Evolutionary conservation across 2,797 vertebrate species (phyloP), one percentile per base, ranked within the genome.

Genomic region (Manis crassicaudata): DNA sequence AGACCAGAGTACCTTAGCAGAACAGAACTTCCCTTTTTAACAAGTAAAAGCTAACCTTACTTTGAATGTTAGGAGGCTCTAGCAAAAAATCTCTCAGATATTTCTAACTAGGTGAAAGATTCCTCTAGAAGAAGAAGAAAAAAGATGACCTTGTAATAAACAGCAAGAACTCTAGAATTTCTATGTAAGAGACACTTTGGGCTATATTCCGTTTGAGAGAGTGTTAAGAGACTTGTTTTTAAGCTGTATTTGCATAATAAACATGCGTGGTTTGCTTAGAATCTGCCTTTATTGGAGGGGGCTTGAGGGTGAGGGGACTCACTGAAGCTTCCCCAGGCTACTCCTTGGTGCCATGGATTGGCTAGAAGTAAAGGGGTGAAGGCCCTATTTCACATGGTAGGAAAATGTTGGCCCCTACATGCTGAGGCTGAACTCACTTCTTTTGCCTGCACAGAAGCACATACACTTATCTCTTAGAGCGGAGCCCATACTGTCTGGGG

Each of bases 21-120:
- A 70, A 52, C 83, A 83, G n/a, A 93, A 89, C 62, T 40, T 56
- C 43, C 62, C 60, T 54, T 77, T 87, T 88, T 90, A 92, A 81
- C 29, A 75, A 89, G 79, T 80, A 35, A 84, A 89, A 84, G 25
- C 75, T 65, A 70, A 76, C 60, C 62, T 88, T 85, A 88, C 82
- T 94, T 79, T 86, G 32, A 82, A 21, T 40, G 65, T 82, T 92
- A 81, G 89, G 60, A 81, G 54, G 43, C 50, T 52, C 21, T 40
- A 68, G 46, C 18, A 75, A 77, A 84, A 85, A 80, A 23, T 35
- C 29, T 70, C 27, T 62, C 67, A 63, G 70, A 21, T 86, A 68
- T 67, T 86, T 96, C 87, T 94, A 63, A 60, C 58, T 63, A 75
- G n/a, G 58, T 62, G 32, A 86, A 76, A 95, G 92, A 82, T 50